Percentiles rank a stretch among this genome's conserved stretches.
Conservation (phyloP, 2,888 invertebrate species). For the Drosophila lacicola region DNA sequence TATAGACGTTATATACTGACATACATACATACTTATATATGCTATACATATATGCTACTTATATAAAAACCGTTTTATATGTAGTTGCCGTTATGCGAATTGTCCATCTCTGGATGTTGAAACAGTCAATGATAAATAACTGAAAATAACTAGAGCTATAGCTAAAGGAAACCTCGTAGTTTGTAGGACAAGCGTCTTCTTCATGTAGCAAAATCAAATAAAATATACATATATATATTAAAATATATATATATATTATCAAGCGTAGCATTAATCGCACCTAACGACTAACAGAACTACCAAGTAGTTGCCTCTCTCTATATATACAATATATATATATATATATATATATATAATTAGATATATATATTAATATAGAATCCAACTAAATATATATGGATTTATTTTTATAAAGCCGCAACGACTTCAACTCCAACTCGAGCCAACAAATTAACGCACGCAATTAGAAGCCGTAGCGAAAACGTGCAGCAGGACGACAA, state of each 20-base stretch:
- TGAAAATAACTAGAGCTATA: constrained; percentile 64
- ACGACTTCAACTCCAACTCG: constrained; percentile 46
- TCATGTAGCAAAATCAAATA: constrained; percentile 53
- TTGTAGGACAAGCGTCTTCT: constrained; percentile 65
- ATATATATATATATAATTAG: constrained; percentile 43
- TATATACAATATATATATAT: constrained; percentile 57
- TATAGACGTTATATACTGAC: constrained; percentile 49
- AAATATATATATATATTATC: constrained; percentile 24
- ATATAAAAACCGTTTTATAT: constrained; percentile 53
- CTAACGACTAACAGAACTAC: constrained; percentile 71
- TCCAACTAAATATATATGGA: constrained; percentile 50
- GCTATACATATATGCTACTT: constrained; percentile 31
- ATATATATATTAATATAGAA: constrained; percentile 27
- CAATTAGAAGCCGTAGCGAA: constrained; percentile 54
- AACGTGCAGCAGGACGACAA: constrained; percentile 26
- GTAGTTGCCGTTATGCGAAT: constrained; percentile 67
- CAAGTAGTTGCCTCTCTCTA: constrained; percentile 76
- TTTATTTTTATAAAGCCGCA: constrained; percentile 74
- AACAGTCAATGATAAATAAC: constrained; percentile 39
- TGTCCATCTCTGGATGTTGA: constrained; percentile 49
- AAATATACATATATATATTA: constrained; percentile 23
- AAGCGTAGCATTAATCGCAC: constrained; percentile 62
- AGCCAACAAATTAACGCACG: constrained; percentile 49
- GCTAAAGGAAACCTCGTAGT: constrained; percentile 74
- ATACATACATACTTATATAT: constrained; percentile 18